Base-by-base conservation (phyloP, 2,113 vertebrate genomes). In the Callionymus lyra region DNA sequence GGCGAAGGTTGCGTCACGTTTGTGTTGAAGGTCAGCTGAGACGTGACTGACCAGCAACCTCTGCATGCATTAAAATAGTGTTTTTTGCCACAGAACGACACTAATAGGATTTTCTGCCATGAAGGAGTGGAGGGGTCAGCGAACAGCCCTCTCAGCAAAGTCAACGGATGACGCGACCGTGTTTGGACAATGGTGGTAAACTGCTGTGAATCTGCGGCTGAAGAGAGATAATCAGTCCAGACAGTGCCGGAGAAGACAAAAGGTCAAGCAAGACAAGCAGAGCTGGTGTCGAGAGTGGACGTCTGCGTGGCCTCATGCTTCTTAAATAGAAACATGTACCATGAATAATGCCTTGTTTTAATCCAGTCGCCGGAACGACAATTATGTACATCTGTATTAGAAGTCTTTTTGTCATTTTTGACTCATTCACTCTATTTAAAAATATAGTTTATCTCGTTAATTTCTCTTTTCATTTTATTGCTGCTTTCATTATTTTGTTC, bases 11-110 rank as follows among this genome's bases (percentile, higher is more conserved):
- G 45, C 10, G 41, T n/a, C 14, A 2, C 12, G 5, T 31, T 43
- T 63, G 60, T 57, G 46, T 50, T 63, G 67, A 80, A 80, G 75
- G 75, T 79, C 72, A 72, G 50, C 66, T 60, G 59, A 50, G 48
- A 51, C 57, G 53, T 45, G 38, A 70, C 62, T 68, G 6, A 12
- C 50, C 47, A 51, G 43, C 8, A 12, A 8, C 21, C 21, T 8
- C 21, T 27, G 4, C 4, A 27, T 27, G 8, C 8, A 27, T 4
- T 27, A 27, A 27, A 27, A 27, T n/a, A n/a, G n/a, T n/a, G n/a
- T n/a, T n/a, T n/a, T n/a, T n/a, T n/a, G n/a, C n/a, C n/a, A n/a
- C n/a, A n/a, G n/a, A n/a, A n/a, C n/a, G n/a, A n/a, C n/a, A n/a
- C 21, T 27, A 27, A 4, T 8, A 27, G 21, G 8, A 4, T 27